Conservation (phyloP, 2,797 vertebrate species). For the Buphagus erythrorhynchus region DNA sequence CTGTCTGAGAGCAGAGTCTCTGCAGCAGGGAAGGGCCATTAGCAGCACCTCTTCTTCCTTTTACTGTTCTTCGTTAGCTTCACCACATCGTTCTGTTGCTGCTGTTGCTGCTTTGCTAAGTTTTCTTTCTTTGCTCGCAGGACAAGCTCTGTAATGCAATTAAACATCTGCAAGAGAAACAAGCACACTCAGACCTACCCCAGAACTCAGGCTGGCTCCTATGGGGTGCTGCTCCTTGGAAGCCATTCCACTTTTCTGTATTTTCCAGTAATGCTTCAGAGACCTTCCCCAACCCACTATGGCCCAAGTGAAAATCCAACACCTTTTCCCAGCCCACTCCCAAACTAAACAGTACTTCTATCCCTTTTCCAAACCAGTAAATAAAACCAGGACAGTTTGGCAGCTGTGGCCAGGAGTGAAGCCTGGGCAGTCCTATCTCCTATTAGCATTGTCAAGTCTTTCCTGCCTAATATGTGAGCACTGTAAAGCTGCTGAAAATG, state of each 20-base stretch:
- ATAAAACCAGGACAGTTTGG: not conserved
- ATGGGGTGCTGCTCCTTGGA: not conserved
- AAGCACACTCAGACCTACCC: not conserved
- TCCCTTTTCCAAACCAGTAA: not conserved
- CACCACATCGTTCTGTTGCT: constrained; percentile 97
- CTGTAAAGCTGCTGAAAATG: not conserved
- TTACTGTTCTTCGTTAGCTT: constrained; percentile 98
- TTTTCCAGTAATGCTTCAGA: not conserved
- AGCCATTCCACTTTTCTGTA: not conserved
- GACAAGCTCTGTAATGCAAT: constrained; percentile 98
- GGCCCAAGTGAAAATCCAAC: not conserved
- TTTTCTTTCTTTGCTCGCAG: constrained; percentile 98
- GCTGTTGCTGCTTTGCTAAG: constrained; percentile 95
- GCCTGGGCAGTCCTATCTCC: not conserved
- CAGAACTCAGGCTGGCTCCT: not conserved
- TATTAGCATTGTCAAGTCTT: not conserved
- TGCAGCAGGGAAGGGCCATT: constrained; percentile 75
- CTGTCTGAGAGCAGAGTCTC: constrained; percentile 75
- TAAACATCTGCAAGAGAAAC: constrained; percentile 91
- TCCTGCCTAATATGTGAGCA: not conserved
- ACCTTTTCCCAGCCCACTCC: not conserved
- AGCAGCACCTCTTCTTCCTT: constrained; percentile 98
- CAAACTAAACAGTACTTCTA: not conserved
- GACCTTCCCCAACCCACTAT: not conserved
- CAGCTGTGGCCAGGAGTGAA: not conserved